Conservation (phyloP, 2,113 vertebrate species). For the Crypturellus undulatus region DNA sequence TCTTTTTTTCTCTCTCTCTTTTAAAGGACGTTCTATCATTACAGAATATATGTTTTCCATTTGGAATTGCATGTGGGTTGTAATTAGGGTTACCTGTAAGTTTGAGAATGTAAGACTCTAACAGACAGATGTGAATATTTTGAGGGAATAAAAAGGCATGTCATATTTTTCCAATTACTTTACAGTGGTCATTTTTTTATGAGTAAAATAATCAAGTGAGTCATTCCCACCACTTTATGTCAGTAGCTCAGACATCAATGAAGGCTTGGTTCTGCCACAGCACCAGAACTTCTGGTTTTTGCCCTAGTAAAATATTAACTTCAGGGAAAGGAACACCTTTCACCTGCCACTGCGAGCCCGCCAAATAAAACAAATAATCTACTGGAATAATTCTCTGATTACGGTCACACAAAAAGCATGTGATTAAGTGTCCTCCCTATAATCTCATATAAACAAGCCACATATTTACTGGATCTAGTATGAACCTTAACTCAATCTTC, state of each 20-base stretch:
- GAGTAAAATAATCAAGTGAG: not conserved
- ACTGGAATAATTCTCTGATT: not conserved
- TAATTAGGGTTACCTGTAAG: slow-evolving; percentile 45
- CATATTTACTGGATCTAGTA: not conserved
- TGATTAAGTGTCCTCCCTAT: not conserved
- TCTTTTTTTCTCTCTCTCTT: not conserved
- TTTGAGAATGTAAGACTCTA: slow-evolving; percentile 11
- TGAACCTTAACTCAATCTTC: not conserved
- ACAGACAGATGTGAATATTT: slow-evolving; percentile 40
- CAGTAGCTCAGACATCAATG: not conserved
- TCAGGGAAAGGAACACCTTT: not conserved
- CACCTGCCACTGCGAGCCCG: not conserved
- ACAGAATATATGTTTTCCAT: slow-evolving; percentile 1
- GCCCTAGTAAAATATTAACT: not conserved
- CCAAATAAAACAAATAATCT: not conserved
- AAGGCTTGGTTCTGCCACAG: not conserved
- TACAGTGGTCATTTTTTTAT: not conserved
- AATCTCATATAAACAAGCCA: not conserved
- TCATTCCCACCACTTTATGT: not conserved
- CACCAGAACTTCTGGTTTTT: not conserved
- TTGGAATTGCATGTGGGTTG: slow-evolving; percentile 30
- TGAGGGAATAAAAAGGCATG: not conserved
- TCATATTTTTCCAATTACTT: slow-evolving; percentile 42
- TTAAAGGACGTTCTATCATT: not conserved
- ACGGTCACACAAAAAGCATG: not conserved